phyloP scores from a whole-genome alignment of 1,140 invertebrate genomes.

The Campoletis sonorensis region DNA sequence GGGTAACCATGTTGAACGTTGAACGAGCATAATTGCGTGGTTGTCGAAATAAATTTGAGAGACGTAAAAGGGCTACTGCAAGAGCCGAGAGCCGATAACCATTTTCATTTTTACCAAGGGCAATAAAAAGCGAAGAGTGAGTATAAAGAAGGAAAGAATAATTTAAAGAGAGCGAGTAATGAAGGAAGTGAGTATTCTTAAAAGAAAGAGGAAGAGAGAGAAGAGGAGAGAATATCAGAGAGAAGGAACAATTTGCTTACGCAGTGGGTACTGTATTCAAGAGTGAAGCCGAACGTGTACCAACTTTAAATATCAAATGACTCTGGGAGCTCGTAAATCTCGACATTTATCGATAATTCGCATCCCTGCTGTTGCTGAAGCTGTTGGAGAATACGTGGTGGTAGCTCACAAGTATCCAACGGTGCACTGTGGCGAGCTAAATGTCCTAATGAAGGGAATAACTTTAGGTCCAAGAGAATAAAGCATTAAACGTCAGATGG shows the following conservation, averaged over 20 bases:
- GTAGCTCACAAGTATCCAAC: conserved; percentile 1
- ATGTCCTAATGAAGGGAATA: conserved; percentile 65
- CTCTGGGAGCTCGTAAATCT: conserved; percentile 41
- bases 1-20: neutral
- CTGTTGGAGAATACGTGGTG: conserved; percentile 18
- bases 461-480: conserved; percentile 53
- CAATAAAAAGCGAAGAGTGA: too few species aligned
- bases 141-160: neutral
- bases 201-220: conserved; percentile 13
- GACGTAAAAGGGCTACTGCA: conserved; percentile 54
- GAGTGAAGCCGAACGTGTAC: conserved; percentile 27
- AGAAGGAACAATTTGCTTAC: conserved; percentile 37
- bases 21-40: conserved; percentile 20
- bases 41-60: conserved; percentile 40
- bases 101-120: too few species aligned
- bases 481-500: conserved; percentile 28
- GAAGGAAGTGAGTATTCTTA: conserved; percentile 12
- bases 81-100: conserved; percentile 2
- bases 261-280: neutral
- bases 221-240: too few species aligned
- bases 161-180: conserved; percentile 42
- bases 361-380: conserved; percentile 2
- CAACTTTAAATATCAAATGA: conserved; percentile 46
- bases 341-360: conserved; percentile 41
- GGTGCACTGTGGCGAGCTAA: conserved; percentile 42